phyloP scores from a whole-genome alignment of 2,888 invertebrate genomes.

The Pterostichus niger region DNA sequence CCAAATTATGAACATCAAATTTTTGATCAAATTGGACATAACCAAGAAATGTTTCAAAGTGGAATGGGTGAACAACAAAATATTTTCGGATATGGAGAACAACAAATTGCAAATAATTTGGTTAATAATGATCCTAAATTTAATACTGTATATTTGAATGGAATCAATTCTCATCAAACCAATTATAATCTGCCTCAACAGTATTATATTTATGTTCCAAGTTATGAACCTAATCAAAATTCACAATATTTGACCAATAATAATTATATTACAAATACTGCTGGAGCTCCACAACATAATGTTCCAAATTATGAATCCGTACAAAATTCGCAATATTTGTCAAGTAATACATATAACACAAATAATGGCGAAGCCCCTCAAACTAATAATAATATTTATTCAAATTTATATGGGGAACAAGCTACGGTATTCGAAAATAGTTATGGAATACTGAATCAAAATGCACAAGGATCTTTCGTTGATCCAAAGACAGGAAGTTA shows the following conservation, averaged over 20 bases:
- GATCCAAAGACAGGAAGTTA: constrained; percentile 4
- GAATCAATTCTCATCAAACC: background rate
- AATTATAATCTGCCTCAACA: background rate
- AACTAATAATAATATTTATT: constrained; percentile 14
- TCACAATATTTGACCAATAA: background rate
- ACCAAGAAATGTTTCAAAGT: background rate
- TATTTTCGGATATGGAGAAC: constrained; percentile 6
- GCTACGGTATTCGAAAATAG: background rate
- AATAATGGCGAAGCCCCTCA: background rate
- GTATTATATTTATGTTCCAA: constrained; percentile 7
- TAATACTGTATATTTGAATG: background rate
- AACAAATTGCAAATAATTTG: constrained; percentile 1
- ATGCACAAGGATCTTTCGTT: background rate
- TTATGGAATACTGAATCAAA: background rate
- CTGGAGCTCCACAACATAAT: background rate
- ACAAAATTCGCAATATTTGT: constrained; percentile 7
- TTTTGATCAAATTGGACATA: background rate
- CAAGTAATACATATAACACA: background rate
- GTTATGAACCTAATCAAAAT: background rate
- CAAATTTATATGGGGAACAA: background rate
- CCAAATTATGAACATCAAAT: background rate
- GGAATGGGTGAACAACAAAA: background rate
- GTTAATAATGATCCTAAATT: background rate
- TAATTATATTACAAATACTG: background rate
- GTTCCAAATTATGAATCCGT: background rate